Conservation (phyloP, 2,113 vertebrate species). For the Bucco capensis region DNA sequence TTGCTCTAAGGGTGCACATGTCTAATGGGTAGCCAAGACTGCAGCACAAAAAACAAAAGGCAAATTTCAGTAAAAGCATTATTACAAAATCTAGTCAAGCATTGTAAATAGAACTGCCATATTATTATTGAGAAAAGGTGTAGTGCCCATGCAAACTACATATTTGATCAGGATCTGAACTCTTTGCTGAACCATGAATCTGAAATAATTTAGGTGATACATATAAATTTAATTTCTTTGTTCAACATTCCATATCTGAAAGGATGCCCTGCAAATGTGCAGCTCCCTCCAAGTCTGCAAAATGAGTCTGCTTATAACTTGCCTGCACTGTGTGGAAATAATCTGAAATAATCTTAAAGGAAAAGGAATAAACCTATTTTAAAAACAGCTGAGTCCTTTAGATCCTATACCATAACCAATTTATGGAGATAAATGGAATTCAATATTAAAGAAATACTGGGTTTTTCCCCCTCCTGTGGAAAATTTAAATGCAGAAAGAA, state of each 20-base stretch:
- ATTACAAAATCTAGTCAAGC: conserved; percentile 67
- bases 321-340: conserved; percentile 74
- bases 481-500: conserved; percentile 69
- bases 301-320: conserved; percentile 75
- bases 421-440: conserved; percentile 80
- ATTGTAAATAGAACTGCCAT: conserved; percentile 71
- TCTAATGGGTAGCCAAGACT: background rate
- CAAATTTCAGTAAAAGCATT: conserved; percentile 64
- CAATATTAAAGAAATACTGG: conserved; percentile 75
- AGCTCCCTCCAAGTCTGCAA: conserved; percentile 64
- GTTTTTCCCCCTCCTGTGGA: conserved; percentile 53
- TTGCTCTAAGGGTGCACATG: background rate
- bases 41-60: conserved; percentile 33
- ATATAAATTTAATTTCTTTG: conserved; percentile 84
- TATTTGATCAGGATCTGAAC: conserved; percentile 80
- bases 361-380: conserved; percentile 78
- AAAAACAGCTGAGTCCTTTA: conserved; percentile 81
- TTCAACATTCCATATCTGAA: conserved; percentile 74
- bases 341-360: conserved; percentile 74
- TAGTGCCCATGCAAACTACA: conserved; percentile 73
- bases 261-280: conserved; percentile 67
- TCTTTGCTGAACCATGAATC: conserved; percentile 79
- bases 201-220: conserved; percentile 80
- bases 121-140: conserved; percentile 72
- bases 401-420: conserved; percentile 77